These are phyloP conservation scores for Harpalus rubripes DNA, from an alignment of 2,888 invertebrate genomes.

Conservation along the genomic window DNA sequence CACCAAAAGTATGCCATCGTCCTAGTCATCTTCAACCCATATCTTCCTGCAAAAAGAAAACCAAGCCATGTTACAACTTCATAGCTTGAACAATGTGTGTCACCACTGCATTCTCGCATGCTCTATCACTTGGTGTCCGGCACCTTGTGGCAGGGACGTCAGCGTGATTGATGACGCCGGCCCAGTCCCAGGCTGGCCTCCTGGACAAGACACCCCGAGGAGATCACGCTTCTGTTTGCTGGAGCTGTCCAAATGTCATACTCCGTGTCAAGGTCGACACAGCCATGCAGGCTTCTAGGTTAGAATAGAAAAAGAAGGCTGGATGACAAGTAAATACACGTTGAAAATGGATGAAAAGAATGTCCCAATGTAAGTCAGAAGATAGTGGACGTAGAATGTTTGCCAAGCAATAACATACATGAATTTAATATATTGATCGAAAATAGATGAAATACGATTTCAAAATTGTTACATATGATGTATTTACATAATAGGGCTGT, in stretches of 20 bases:
- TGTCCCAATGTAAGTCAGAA: too few species aligned
- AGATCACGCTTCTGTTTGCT: constrained; percentile 54
- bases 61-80: background rate
- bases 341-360: background rate
- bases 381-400: too few species aligned
- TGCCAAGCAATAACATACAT: too few species aligned
- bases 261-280: constrained; percentile 12
- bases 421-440: too few species aligned
- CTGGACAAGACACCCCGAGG: constrained; percentile 46
- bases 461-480: too few species aligned
- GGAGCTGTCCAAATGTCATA: background rate
- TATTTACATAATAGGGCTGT: too few species aligned
- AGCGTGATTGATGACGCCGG: constrained; percentile 58
- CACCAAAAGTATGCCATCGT: too few species aligned
- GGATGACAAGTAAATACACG: constrained; percentile 1
- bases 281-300: background rate
- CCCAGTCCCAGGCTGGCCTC: constrained; percentile 23
- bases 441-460: too few species aligned
- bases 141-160: background rate
- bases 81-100: background rate
- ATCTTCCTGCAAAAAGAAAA: background rate
- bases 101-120: background rate
- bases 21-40: too few species aligned
- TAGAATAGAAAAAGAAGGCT: background rate
- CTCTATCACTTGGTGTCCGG: constrained; percentile 4